phyloP scores from a whole-genome alignment of 2,113 vertebrate species.

The Cyanocitta stelleri region DNA sequence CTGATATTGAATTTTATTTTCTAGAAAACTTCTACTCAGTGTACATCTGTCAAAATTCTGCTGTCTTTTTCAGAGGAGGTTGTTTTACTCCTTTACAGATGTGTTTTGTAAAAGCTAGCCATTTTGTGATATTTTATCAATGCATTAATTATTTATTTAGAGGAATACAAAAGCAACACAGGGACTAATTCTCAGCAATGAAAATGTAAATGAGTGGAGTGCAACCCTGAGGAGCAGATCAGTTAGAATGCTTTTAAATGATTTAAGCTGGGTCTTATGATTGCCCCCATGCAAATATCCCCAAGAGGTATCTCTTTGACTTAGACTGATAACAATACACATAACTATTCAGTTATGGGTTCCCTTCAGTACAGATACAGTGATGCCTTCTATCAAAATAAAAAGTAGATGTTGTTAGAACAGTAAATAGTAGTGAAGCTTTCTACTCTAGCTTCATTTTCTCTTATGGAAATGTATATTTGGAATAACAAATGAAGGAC shows the following conservation, averaged over 20 bases:
- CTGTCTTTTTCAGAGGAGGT: background rate
- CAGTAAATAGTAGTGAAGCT: background rate
- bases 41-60: background rate
- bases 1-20: background rate
- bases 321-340: background rate
- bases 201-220: background rate
- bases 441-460: background rate
- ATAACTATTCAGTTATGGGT: background rate
- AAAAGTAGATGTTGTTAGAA: background rate
- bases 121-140: background rate
- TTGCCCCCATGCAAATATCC: background rate
- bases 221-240: background rate
- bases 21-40: background rate
- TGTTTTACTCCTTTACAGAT: background rate
- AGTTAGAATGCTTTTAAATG: background rate
- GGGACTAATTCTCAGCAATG: background rate
- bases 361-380: background rate
- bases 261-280: background rate
- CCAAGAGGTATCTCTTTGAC: background rate
- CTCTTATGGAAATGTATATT: background rate
- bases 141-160: background rate
- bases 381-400: background rate
- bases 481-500: background rate
- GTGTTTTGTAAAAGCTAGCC: background rate
- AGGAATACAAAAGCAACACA: background rate